Conservation (phyloP, 2,797 vertebrate genomes). For the Scyliorhinus canicula region DNA sequence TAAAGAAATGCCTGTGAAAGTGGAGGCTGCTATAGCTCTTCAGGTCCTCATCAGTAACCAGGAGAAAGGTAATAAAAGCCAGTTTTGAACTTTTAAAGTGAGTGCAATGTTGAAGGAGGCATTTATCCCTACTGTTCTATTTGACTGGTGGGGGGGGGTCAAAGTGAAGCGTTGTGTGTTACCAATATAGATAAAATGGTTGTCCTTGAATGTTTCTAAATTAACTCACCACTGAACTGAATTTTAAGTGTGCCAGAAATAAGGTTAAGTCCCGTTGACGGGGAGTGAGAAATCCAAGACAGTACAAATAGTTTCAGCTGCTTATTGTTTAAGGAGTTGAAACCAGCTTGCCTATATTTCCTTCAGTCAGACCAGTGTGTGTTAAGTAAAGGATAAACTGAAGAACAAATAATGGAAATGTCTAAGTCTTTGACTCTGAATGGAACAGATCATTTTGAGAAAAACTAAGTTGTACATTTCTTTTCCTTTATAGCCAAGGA, state of each 20-base stretch:
- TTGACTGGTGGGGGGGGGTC: background rate
- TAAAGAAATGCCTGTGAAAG: constrained; percentile 97
- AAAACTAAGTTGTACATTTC: background rate
- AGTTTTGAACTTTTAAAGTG: background rate
- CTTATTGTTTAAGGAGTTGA: background rate
- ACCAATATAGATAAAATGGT: background rate
- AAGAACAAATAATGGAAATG: background rate
- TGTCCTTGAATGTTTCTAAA: background rate
- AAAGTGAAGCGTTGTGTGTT: background rate
- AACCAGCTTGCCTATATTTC: background rate
- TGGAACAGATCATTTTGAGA: background rate
- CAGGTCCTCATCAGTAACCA: constrained; percentile 98
- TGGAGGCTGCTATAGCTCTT: constrained; percentile 96
- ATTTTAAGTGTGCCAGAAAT: background rate
- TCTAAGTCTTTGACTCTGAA: background rate
- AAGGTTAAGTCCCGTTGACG: background rate
- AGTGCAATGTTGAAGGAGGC: background rate
- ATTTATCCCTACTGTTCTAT: background rate
- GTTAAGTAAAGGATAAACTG: background rate
- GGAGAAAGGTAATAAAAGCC: constrained; percentile 77
- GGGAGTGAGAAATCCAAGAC: background rate
- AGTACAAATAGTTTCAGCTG: background rate
- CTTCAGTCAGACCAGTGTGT: too few relatives aligned
- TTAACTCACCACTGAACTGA: background rate
- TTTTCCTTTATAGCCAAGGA: constrained; percentile 78